Evolutionary conservation across 2,888 invertebrate species (phyloP), one percentile per base, ranked within the genome.

Genomic region (Microplitis manilae): DNA sequence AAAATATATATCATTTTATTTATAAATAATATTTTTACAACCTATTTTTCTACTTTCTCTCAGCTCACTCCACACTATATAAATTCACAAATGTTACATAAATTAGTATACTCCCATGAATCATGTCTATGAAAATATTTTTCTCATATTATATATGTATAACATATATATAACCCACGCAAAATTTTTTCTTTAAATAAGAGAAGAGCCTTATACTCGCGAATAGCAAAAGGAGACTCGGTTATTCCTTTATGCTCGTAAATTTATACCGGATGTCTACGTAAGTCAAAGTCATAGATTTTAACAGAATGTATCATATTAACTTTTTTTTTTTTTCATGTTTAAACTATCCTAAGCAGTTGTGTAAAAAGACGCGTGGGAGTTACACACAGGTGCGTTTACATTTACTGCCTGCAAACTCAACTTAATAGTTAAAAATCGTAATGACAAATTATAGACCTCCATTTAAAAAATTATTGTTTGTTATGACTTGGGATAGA

Each of bases 341-440:
- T 39, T 60, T 60, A 39, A 61, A 70, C 13, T 50, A 76, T 73
- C 69, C 73, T 60, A 59, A 39, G 50, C 67, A n/a, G 30, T 70
- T 70, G 68, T 40, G 40, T 59, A 74, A 61, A 65, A 70, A 61
- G 60, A 38, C 41, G 74, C 68, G 78, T 78, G 73, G 78, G 78
- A 68, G 76, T 62, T 67, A 60, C 30, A 30, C 41, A 60, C 75
- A 73, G 75, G 75, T 78, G 73, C 69, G 75, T 20, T 65, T 17
- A 68, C 15, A 38, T n/a, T 67, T 9, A 15, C 61, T 41, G 50
- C 13, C 50, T 41, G 38, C 20, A 17, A 70, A 60, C 50, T 8
- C 20, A 13, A 30, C 30, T 61, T 50, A 50, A 67, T 20, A 9
- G 20, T 13, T 65, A 50, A 62, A 38, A 6, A 13, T 13, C 1